Evolutionary conservation across 2,888 invertebrate species (phyloP).

Genomic region (Pristionchus arcanus): DNA sequence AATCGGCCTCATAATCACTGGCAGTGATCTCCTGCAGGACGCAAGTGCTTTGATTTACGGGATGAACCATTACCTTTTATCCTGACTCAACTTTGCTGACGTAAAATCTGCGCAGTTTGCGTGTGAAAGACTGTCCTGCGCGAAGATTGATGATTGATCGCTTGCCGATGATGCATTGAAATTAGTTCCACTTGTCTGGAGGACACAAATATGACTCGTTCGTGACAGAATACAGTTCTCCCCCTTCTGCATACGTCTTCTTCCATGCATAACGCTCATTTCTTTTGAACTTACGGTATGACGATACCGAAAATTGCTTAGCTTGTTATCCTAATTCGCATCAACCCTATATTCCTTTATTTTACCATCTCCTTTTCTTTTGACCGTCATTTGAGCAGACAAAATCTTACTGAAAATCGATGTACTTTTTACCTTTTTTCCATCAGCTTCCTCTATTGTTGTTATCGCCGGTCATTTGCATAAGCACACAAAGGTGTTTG

Average conservation of each 20-base stretch:
- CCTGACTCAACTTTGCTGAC: background rate
- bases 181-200: slow-evolving; percentile 14
- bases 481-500: background rate
- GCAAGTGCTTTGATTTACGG: too few species aligned
- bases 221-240: background rate
- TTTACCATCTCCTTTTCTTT: background rate
- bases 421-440: background rate
- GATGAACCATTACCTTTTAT: too few species aligned
- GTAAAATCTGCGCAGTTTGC: background rate
- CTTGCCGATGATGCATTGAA: background rate
- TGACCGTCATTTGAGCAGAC: background rate
- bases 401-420: background rate
- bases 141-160: background rate
- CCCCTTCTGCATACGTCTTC: background rate
- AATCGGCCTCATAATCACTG: too few species aligned
- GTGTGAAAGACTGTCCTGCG: background rate
- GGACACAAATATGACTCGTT: slow-evolving; percentile 14
- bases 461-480: background rate
- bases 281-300: background rate
- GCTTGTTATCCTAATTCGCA: background rate
- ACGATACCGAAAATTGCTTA: background rate
- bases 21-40: too few species aligned
- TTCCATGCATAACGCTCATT: background rate
- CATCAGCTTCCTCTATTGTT: background rate
- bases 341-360: background rate